Evolutionary conservation across 2,113 vertebrate species (phyloP).

Genomic region (Carassius auratus): DNA sequence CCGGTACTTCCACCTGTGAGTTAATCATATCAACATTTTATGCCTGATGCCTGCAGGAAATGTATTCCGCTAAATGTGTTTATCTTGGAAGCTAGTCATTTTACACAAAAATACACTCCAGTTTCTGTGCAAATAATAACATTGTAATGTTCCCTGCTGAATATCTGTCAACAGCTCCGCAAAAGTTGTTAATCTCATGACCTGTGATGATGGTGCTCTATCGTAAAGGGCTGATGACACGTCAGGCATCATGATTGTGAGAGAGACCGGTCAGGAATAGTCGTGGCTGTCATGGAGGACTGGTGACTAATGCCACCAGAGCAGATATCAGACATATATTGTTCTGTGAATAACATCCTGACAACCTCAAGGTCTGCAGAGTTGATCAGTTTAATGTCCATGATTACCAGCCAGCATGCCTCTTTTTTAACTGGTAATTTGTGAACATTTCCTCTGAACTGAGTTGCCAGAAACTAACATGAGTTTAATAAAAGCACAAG

Average conservation of each 20-base stretch:
- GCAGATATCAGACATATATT: not conserved
- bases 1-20: conserved; percentile 59
- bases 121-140: not conserved
- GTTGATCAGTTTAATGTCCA: not conserved
- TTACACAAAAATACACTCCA: not conserved
- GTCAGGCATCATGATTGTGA: not conserved
- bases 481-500: not conserved
- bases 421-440: not conserved
- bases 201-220: not conserved
- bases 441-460: not conserved
- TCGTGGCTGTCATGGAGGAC: not conserved
- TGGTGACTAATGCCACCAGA: conserved; percentile 1
- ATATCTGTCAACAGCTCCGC: not conserved
- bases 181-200: not conserved
- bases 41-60: conserved; percentile 37
- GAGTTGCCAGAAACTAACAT: not conserved
- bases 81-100: not conserved
- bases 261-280: not conserved
- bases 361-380: not conserved
- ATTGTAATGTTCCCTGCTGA: not conserved
- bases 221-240: not conserved
- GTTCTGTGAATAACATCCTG: not conserved
- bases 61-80: not conserved
- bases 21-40: conserved; percentile 57
- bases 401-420: not conserved